Evolutionary conservation across 1,140 invertebrate genomes (phyloP), one percentile per base, ranked within the genome.

Genomic region (Ceratoteleas bidentatus): DNA sequence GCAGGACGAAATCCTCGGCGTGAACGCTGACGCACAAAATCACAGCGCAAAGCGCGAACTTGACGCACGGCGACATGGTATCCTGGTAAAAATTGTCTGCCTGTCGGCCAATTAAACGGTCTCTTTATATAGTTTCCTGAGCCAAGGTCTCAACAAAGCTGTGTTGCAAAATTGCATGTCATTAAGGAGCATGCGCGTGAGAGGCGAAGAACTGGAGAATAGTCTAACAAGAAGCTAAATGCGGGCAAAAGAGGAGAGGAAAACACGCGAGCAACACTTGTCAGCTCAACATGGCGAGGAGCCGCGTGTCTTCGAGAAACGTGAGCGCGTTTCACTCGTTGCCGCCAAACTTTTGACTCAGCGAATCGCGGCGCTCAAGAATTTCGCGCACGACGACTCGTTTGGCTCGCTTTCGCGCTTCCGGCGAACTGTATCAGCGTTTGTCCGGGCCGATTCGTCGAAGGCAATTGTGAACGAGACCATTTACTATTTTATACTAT

Each of bases 141-240:
- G 76, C 87, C 90, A 91, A 91, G 90, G 90, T 90, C 90, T 91
- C 66, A 61, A 75, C 81, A 84, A 85, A 85, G 85, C 84, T 84
- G 84, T 86, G 76, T 90, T 90, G 88, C 89, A 90, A 91, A 90
- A 91, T 90, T 88, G 88, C 90, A 90, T 91, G 86, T 91, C 88
- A 91, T 91, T 90, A 90, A 86, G 65, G 78, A 70, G 81, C 81
- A 75, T 75, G 74, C 69, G 76, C 75, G 62, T 77, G 81, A 83
- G 81, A 80, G 76, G 76, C 81, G 66, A 83, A 78, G 69, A 83
- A 79, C 57, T 83, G 61, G 72, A 66, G 76, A 83, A 83, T 72
- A 82, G 74, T 54, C 66, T 70, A 52, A 66, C 66, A 76, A 75
- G 60, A 82, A 77, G 62, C 64, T 78, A 77, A 83, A 83, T 75